Conservation (phyloP, 2,888 invertebrate species). For the Leptopilina syphax region DNA sequence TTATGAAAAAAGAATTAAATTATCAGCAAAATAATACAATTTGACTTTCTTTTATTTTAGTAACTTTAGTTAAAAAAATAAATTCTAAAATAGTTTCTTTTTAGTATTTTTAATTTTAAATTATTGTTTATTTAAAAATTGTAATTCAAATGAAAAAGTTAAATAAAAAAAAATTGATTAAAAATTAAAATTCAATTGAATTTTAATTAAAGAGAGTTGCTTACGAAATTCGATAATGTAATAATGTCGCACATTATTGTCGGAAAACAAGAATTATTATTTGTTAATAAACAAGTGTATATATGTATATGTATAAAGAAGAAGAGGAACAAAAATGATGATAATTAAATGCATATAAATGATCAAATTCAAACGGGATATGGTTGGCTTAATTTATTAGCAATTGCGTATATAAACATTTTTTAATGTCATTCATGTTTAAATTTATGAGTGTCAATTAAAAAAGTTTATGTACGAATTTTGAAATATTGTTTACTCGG, state of each 20-base stretch:
- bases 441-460: conserved; percentile 4
- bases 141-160: not conserved
- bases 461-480: not conserved
- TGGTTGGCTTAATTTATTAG: not conserved
- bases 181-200: not conserved
- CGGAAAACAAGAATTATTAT: not conserved
- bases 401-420: not conserved
- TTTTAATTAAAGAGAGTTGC: not conserved
- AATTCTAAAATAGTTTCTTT: too few species aligned
- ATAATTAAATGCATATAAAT: conserved; percentile 6
- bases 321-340: not conserved
- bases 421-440: not conserved
- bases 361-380: not conserved
- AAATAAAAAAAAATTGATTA: not conserved
- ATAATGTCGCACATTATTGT: too few species aligned
- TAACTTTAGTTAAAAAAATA: too few species aligned
- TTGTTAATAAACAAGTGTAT: not conserved
- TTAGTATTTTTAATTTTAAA: too few species aligned
- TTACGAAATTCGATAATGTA: too few species aligned
- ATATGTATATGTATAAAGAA: not conserved
- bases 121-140: too few species aligned
- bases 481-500: not conserved
- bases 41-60: too few species aligned
- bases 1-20: too few species aligned
- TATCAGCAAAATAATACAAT: too few species aligned